These are phyloP conservation scores for Phaenicophaeus curvirostris DNA, from an alignment of 2,797 vertebrate genomes.

Conservation along the genomic window DNA sequence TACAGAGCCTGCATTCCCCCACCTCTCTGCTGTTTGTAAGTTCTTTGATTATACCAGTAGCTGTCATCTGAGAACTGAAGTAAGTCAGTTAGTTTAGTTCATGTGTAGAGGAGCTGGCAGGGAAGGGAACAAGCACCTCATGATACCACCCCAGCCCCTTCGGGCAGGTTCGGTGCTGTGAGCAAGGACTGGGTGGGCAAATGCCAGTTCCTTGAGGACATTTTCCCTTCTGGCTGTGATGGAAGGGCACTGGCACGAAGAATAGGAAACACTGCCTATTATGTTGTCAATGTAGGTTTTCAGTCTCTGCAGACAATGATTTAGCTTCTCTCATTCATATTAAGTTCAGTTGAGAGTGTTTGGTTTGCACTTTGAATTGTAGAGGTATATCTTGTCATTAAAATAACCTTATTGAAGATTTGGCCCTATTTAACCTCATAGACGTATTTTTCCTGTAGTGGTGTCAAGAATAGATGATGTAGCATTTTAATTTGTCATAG, in stretches of 20 bases:
- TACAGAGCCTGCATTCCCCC: background rate
- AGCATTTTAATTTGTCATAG: constrained; percentile 33
- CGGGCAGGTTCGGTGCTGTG: background rate
- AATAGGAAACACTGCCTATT: background rate
- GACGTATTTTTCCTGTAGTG: background rate
- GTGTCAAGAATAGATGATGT: constrained; percentile 22
- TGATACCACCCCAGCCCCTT: accelerated
- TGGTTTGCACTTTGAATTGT: background rate
- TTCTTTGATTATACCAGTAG: background rate
- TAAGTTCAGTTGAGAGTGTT: background rate
- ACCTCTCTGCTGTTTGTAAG: background rate
- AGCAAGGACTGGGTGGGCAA: background rate
- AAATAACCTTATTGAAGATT: constrained; percentile 18
- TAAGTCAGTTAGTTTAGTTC: background rate
- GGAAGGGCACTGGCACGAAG: background rate
- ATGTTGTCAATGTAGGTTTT: background rate
- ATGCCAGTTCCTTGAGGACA: background rate
- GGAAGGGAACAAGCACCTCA: background rate
- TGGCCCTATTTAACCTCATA: background rate
- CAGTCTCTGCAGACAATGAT: background rate
- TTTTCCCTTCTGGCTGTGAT: background rate
- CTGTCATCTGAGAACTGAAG: background rate
- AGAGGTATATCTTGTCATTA: background rate
- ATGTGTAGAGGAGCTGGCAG: background rate
- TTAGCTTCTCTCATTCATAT: background rate